These are phyloP conservation scores for Metopolophium dirhodum DNA, from an alignment of 1,140 invertebrate genomes.

Conservation along the genomic window DNA sequence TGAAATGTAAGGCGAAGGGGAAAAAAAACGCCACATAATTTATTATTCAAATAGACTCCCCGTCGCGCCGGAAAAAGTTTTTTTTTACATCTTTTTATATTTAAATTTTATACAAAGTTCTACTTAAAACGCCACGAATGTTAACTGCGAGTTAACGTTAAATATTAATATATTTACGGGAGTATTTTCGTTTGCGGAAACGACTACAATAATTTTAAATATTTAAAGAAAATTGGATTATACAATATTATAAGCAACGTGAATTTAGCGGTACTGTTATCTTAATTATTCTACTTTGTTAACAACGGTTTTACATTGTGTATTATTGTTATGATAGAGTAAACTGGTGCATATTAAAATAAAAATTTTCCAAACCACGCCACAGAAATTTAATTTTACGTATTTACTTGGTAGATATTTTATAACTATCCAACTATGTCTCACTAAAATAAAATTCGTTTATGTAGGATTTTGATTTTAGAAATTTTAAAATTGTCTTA, in stretches of 20 bases:
- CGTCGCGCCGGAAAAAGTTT: not conserved
- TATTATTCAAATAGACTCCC: not conserved
- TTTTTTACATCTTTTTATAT: not conserved
- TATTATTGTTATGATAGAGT: not conserved
- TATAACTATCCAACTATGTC: not conserved
- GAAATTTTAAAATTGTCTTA: not conserved
- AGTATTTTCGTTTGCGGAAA: not conserved
- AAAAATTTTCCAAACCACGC: not conserved
- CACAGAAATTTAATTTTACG: not conserved
- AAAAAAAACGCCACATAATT: not conserved
- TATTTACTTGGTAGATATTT: not conserved
- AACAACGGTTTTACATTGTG: not conserved
- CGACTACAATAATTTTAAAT: not conserved
- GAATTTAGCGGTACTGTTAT: not conserved
- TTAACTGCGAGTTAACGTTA: not conserved
- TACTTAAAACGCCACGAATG: not conserved
- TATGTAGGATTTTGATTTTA: not conserved
- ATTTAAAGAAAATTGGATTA: not conserved
- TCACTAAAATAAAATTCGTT: not conserved
- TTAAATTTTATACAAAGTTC: conserved; percentile 19
- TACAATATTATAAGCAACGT: not conserved
- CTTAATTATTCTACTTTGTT: not conserved
- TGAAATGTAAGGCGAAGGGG: not conserved
- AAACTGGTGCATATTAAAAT: not conserved
- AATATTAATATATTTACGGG: not conserved